A percentile compares a stretch with the other conserved stretches of the same genome.
Evolutionary conservation across 2,888 invertebrate genomes (phyloP).

Genomic region (Luperina testacea): DNA sequence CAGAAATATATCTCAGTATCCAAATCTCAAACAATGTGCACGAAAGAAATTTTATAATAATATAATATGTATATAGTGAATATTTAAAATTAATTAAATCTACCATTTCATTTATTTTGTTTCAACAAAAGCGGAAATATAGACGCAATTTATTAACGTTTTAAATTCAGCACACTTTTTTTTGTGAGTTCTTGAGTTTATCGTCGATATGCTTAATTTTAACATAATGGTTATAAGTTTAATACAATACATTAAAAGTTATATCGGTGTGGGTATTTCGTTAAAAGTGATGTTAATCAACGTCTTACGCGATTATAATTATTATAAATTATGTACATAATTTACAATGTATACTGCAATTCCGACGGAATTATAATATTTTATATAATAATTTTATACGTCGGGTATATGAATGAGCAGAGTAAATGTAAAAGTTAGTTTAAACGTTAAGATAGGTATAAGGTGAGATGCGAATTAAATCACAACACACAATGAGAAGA

Average conservation of each 20-base stretch:
- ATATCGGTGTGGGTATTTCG: constrained; percentile 47
- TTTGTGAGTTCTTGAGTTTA: constrained; percentile 8
- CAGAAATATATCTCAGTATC: constrained; percentile 12
- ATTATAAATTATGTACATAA: constrained; percentile 42
- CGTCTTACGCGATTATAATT: constrained; percentile 47
- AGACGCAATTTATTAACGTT: constrained; percentile 3
- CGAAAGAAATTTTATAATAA: constrained; percentile 21
- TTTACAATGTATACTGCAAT: constrained; percentile 32
- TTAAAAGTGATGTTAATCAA: constrained; percentile 52
- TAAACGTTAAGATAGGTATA: constrained; percentile 35
- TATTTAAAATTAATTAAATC: constrained; percentile 20
- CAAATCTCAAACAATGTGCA: constrained; percentile 39
- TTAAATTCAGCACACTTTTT: constrained; percentile 7
- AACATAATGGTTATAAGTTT: constrained; percentile 15
- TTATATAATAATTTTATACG: constrained; percentile 34
- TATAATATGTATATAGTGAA: not conserved
- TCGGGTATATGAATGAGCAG: constrained; percentile 34
- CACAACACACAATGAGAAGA: constrained; percentile 50
- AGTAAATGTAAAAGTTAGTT: constrained; percentile 48
- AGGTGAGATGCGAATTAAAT: constrained; percentile 49
- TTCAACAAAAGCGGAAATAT: not conserved
- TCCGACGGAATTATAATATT: constrained; percentile 33
- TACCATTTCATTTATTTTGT: not conserved
- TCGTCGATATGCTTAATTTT: constrained; percentile 24
- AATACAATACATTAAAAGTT: constrained; percentile 16